Evolutionary conservation across 2,797 vertebrate genomes (phyloP), one percentile per base, ranked within the genome.

Genomic region (Labeo calbasu): DNA sequence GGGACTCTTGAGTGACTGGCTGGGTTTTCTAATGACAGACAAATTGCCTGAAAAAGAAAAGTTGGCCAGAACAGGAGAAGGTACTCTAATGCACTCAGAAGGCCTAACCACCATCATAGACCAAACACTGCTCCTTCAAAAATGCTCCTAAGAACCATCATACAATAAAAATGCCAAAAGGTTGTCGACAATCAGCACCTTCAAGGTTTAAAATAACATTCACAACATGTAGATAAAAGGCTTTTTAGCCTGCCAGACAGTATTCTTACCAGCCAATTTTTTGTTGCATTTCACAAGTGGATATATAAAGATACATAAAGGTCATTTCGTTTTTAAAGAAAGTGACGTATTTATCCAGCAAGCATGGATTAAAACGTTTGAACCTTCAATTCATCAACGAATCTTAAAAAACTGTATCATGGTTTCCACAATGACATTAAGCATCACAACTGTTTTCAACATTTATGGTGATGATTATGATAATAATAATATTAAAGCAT

Each of bases 11-110:
- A 85, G 73, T 63, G 61, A 82, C 84, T 85, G 72, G n/a, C 78
- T 6, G 61, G 85, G 68, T 87, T 86, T 84, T 65, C 69, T 90
- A 88, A 73, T 21, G 80, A 88, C 68, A 21, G 48, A 86, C 48
- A 32, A 5, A 57, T 15, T 2, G 8, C 32, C 72, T 68, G 81
- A 85, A 84, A 87, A 61, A 81, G 80, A 77, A 83, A 59, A 63
- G 69, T 73, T 0, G 8, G 76, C 80, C 61, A 85, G 79, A 90
- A 88, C 55, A 69, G 71, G 84, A 83, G 77, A 86, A 76, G 81
- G 86, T 70, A 78, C 55, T 15, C 48, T 57, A 50, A 73, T 59
- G 36, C 68, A 25, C 17, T 25, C 17, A 78, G 59, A n/a, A 21
- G 46, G 11, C 25, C 12, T 10, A 79, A 36, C 19, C 63, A 65